These are phyloP conservation scores for Mycteria americana DNA, from an alignment of 2,797 vertebrate genomes.

Conservation along the genomic window DNA sequence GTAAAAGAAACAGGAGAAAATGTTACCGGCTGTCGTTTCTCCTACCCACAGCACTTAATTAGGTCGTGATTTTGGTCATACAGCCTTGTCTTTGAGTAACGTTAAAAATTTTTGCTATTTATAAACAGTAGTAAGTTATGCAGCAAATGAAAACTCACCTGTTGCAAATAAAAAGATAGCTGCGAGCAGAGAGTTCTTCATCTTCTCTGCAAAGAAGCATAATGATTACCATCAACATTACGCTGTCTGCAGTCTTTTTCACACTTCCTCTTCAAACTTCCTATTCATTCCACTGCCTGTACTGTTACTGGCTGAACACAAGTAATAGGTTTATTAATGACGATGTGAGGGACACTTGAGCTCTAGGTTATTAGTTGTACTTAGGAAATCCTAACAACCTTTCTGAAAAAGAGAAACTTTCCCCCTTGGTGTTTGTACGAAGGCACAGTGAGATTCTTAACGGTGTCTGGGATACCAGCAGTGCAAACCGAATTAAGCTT, in stretches of 20 bases:
- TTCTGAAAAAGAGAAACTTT: background rate
- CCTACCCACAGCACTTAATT: background rate
- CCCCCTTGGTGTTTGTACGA: background rate
- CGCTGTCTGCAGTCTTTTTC: background rate
- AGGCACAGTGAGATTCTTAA: background rate
- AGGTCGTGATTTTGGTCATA: fast-evolving
- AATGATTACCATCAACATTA: slow-evolving; percentile 18
- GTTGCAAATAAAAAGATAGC: slow-evolving; percentile 13
- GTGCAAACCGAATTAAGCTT: background rate
- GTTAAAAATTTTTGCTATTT: background rate
- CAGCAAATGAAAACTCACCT: slow-evolving; percentile 33
- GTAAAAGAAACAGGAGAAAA: background rate
- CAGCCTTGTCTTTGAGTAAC: background rate
- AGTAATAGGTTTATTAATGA: background rate
- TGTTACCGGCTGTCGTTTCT: background rate
- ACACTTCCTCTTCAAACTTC: slow-evolving; percentile 38
- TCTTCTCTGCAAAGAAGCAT: slow-evolving; percentile 33
- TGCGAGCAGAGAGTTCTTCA: slow-evolving; percentile 20
- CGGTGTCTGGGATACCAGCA: background rate
- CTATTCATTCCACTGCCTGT: background rate
- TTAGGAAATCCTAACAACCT: background rate
- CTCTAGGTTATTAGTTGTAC: background rate
- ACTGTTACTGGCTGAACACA: background rate
- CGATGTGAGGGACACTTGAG: background rate
- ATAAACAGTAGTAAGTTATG: background rate